Base-by-base conservation (phyloP, 2,888 invertebrate genomes). In the Acleris sparsana region DNA sequence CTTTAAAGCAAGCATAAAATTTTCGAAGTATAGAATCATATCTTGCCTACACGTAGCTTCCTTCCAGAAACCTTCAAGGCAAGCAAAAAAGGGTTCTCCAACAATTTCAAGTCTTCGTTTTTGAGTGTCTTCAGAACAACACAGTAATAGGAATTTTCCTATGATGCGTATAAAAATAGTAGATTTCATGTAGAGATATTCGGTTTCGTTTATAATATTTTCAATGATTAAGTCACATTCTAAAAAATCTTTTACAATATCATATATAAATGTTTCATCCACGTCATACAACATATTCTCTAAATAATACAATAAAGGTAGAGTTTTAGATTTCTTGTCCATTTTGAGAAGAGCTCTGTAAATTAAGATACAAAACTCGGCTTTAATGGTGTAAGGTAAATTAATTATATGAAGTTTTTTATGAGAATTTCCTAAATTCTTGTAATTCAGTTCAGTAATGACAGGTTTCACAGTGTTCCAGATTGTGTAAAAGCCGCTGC, bases 261-360 rank as follows among this genome's bases (percentile, higher is more conserved):
- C 48, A n/a, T 17, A 39, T 9, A 64, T 48, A 25, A 59, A 64
- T 18, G 18, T 18, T n/a, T 53, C 25, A 33, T 64, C 44, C 5
- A 64, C 39, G 5, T 59, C 63, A 17, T 20, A 48, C 17, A 58
- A 64, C 16, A 64, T 25, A 18, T 64, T 59, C 48, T 53, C 63
- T 25, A 64, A 16, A 18, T 39, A 5, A 11, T 7, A 11, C 18
- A 64, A 48, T 3, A 59, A 49, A 16, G 1, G 5, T 16, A 43
- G 7, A 25, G 53, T 29, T n/a, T 17, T 20, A 2, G 9, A 3
- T 5, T n/a, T 13, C 17, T 59, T 3, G 9, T 53, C 6, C 16
- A 25, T 16, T 20, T 53, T 59, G 17, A 25, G 13, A 48, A 18
- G 53, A 18, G 39, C 63, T 53, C 53, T 13, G 48, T 59, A 59